These are phyloP conservation scores for Mythimna vitellina DNA, from an alignment of 2,888 invertebrate genomes.

Conservation along the genomic window DNA sequence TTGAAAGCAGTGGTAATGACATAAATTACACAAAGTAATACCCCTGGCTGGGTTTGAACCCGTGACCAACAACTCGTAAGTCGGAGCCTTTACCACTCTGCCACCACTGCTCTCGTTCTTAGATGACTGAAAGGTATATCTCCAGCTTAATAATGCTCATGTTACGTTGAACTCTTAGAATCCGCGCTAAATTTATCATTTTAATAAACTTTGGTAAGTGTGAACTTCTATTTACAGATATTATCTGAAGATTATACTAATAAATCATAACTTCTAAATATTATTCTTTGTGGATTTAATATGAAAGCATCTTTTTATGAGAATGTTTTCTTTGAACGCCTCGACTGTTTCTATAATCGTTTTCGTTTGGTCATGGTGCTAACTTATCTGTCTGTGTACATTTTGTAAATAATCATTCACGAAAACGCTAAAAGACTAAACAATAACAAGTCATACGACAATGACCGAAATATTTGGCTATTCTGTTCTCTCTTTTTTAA, in stretches of 20 bases:
- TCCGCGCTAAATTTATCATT: slow-evolving; percentile 7
- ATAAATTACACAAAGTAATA: no score
- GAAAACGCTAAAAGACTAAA: slow-evolving; percentile 40
- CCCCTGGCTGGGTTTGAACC: no score
- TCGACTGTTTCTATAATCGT: slow-evolving; percentile 41
- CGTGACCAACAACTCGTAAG: no score
- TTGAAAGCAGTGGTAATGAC: no score
- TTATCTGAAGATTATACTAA: slow-evolving; percentile 23
- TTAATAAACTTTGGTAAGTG: slow-evolving; percentile 11
- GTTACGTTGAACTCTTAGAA: slow-evolving; percentile 5
- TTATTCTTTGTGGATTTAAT: slow-evolving; percentile 26
- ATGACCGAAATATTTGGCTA: slow-evolving; percentile 11
- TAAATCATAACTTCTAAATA: slow-evolving; percentile 37
- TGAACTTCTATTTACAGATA: slow-evolving; percentile 18
- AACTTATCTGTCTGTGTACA: slow-evolving; percentile 47
- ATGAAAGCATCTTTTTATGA: slow-evolving; percentile 31
- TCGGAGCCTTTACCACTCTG: no score
- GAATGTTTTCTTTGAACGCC: slow-evolving; percentile 41
- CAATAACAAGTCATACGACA: slow-evolving; percentile 51
- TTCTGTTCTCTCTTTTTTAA: slow-evolving; percentile 4
- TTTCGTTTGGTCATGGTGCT: slow-evolving; percentile 47
- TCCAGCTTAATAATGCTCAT: neutral
- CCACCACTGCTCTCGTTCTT: no score
- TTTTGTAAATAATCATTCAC: slow-evolving; percentile 54
- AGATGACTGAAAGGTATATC: neutral